phyloP scores from a whole-genome alignment of 64 coral and sea anemone genomes.

The Stylophora pistillata region DNA sequence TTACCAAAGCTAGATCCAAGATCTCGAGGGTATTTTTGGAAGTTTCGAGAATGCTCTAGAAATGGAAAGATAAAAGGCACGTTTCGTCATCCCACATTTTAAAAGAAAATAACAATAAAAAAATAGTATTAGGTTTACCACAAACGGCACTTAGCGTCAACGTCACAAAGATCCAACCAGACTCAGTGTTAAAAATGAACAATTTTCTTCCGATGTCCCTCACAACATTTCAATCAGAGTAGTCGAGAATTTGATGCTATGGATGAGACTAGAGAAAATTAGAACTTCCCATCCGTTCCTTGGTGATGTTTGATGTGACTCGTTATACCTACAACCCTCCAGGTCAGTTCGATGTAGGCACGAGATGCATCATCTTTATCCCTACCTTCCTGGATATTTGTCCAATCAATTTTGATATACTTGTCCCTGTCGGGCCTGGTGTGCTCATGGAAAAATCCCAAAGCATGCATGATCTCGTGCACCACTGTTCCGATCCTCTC shows the following conservation, averaged over 20 bases:
- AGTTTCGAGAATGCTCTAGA: slow-evolving; percentile 46
- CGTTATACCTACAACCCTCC: too few relatives aligned
- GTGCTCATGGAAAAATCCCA: slow-evolving; percentile 74
- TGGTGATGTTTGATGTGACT: too few relatives aligned
- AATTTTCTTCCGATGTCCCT: too few relatives aligned
- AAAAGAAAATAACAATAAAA: background rate
- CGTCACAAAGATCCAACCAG: too few relatives aligned
- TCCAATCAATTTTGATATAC: slow-evolving; percentile 45
- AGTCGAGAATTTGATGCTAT: too few relatives aligned
- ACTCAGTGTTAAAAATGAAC: too few relatives aligned
- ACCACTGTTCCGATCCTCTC: slow-evolving; percentile 47
- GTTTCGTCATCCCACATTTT: background rate
- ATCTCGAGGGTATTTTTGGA: slow-evolving; percentile 38
- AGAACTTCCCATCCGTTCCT: too few relatives aligned
- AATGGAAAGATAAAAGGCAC: background rate
- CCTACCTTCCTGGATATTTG: slow-evolving; percentile 16
- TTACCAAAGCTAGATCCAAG: slow-evolving; percentile 51
- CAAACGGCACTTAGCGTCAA: too few relatives aligned
- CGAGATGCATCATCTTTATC: background rate
- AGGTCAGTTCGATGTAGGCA: too few relatives aligned
- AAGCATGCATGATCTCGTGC: slow-evolving; percentile 63
- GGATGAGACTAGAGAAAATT: too few relatives aligned
- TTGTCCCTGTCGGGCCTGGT: slow-evolving; percentile 61
- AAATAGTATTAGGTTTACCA: too few relatives aligned
- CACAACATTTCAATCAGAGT: too few relatives aligned